These are phyloP conservation scores for Pseudorhiza aurosa DNA, from an alignment of 30 jellyfish, hydroid and myxozoan species.

Conservation along the genomic window DNA sequence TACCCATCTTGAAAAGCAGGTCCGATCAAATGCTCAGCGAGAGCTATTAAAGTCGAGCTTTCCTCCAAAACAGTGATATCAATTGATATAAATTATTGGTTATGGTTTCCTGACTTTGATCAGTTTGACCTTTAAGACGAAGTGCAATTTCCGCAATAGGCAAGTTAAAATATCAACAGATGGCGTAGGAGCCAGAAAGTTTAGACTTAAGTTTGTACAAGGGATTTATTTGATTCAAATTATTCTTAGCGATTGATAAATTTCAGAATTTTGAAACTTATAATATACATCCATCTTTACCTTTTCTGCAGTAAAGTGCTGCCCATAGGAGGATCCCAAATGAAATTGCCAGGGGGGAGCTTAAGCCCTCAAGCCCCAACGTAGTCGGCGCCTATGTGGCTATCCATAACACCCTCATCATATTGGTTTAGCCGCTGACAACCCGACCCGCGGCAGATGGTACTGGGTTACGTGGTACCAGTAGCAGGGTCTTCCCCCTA, in stretches of 20 bases:
- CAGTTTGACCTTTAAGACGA: slow-evolving; percentile 41
- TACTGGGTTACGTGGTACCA: too few relatives aligned
- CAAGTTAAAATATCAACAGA: slow-evolving; percentile 44
- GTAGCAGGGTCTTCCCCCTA: too few relatives aligned
- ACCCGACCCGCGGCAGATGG: too few relatives aligned
- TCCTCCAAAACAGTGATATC: slow-evolving; percentile 42
- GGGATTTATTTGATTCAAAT: slow-evolving; percentile 35
- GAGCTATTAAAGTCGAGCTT: slow-evolving; percentile 41
- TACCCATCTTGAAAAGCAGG: slow-evolving; percentile 38
- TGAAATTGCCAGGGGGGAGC: slow-evolving; percentile 37
- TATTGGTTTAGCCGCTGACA: too few relatives aligned
- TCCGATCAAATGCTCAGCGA: slow-evolving; percentile 32
- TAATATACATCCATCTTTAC: slow-evolving; percentile 21
- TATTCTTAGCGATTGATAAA: slow-evolving; percentile 34
- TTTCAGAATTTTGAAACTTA: slow-evolving; percentile 37
- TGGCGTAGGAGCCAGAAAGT: slow-evolving; percentile 43
- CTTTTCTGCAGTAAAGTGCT: slow-evolving; percentile 32
- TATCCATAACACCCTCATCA: too few relatives aligned
- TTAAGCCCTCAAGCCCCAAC: slow-evolving; percentile 50
- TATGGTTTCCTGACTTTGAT: slow-evolving; percentile 24
- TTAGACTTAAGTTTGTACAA: slow-evolving; percentile 30
- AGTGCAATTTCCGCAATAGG: slow-evolving; percentile 45
- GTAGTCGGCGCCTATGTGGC: slow-evolving; percentile 41
- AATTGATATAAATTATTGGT: slow-evolving; percentile 18
- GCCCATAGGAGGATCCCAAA: slow-evolving; percentile 50